Percentiles rank a stretch among this genome's conserved stretches.
Evolutionary conservation across 2,797 vertebrate genomes (phyloP).

Genomic region (Enteromius argenteus): DNA sequence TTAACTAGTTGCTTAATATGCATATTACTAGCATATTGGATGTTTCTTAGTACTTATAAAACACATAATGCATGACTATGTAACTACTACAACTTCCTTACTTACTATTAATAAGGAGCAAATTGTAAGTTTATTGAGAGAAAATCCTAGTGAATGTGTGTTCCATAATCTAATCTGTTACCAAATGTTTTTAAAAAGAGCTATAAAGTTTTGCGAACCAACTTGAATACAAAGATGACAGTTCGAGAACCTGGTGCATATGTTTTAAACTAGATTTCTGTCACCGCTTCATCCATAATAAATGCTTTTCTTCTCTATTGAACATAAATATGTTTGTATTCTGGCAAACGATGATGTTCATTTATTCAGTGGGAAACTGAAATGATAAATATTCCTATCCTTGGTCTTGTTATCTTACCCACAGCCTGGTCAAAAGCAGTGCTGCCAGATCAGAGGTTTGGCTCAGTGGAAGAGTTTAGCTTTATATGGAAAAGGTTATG

Average conservation of each 20-base stretch:
- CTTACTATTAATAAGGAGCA: neutral
- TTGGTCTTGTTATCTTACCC: constrained; percentile 51
- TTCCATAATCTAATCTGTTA: neutral
- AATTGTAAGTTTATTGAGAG: neutral
- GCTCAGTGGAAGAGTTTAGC: constrained; percentile 43
- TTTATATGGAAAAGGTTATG: constrained; percentile 54
- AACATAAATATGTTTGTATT: constrained; percentile 24
- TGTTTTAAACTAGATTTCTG: neutral
- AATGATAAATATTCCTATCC: constrained; percentile 20
- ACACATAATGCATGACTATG: neutral
- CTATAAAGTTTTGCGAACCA: neutral
- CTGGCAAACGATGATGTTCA: neutral
- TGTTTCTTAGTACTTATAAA: neutral
- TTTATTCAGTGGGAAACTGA: constrained; percentile 25
- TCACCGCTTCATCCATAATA: neutral
- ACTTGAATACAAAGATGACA: neutral
- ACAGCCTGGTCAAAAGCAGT: constrained; percentile 48
- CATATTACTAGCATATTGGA: neutral
- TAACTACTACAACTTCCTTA: neutral
- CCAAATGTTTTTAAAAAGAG: neutral
- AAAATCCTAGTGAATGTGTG: neutral
- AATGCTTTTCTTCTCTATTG: neutral
- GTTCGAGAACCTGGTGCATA: neutral
- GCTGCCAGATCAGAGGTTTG: constrained; percentile 52
- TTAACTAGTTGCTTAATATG: neutral